phyloP scores from a whole-genome alignment of 2,888 invertebrate genomes.

The Sylvicola cinctus region DNA sequence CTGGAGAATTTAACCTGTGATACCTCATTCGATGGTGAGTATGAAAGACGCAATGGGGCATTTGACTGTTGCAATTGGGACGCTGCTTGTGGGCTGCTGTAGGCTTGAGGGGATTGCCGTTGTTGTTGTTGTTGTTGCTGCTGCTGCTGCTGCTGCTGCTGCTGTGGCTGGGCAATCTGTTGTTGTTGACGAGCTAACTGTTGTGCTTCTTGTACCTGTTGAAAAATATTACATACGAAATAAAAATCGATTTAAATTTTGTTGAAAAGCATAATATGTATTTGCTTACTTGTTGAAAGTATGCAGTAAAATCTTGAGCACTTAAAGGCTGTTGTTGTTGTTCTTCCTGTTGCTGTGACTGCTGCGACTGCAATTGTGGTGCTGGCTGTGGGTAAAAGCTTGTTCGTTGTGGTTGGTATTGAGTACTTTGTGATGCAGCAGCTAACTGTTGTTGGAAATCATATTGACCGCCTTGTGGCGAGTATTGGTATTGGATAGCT shows the following conservation, averaged over 20 bases:
- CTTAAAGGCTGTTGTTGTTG: slow-evolving; percentile 4
- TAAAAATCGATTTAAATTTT: background rate
- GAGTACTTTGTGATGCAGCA: background rate
- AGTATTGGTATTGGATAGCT: too few relatives aligned
- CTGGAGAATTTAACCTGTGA: slow-evolving; percentile 28
- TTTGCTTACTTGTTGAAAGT: slow-evolving; percentile 4
- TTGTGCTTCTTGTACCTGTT: background rate
- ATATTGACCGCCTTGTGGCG: too few relatives aligned
- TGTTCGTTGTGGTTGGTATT: background rate
- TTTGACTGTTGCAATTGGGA: background rate
- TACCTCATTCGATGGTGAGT: slow-evolving; percentile 27
- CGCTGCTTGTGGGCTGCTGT: background rate
- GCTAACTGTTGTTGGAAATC: too few relatives aligned
- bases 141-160: slow-evolving; percentile 4
- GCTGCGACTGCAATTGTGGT: slow-evolving; percentile 9
- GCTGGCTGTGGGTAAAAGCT: too few relatives aligned
- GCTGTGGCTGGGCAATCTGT: background rate
- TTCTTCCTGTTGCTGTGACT: background rate
- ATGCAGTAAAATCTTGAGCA: slow-evolving; percentile 3
- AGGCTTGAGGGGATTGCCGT: slow-evolving; percentile 11
- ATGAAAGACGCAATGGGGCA: slow-evolving; percentile 20
- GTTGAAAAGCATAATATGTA: background rate
- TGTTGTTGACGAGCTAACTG: slow-evolving; percentile 8
- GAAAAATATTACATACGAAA: background rate
- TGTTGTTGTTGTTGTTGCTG: slow-evolving; percentile 9